Evolutionary conservation across 2,797 vertebrate species (phyloP).

Genomic region (Passerculus sandwichensis): DNA sequence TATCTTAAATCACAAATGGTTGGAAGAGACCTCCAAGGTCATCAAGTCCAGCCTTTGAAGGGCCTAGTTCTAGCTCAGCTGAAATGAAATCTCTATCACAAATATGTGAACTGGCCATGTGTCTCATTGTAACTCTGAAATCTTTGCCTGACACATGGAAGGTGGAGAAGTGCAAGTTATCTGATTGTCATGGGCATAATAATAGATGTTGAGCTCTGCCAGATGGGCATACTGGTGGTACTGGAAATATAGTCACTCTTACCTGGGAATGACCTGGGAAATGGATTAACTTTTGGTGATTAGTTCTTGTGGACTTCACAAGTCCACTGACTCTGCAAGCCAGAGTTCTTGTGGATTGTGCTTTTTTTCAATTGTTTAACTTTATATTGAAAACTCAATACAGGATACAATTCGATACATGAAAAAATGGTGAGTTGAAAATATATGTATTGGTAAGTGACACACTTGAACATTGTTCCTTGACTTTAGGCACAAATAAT

Average conservation of each 20-base stretch:
- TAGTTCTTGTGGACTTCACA: neutral
- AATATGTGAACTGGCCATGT: accelerated
- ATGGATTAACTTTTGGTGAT: neutral
- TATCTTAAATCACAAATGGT: too few species aligned
- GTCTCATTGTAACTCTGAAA: neutral
- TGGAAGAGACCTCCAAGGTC: neutral
- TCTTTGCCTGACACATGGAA: neutral
- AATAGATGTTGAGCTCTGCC: neutral
- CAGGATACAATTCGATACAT: neutral
- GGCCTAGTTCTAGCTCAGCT: neutral
- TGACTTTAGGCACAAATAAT: neutral
- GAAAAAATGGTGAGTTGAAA: neutral
- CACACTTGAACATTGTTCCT: neutral
- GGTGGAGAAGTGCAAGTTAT: neutral
- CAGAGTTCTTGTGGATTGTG: neutral
- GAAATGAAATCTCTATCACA: neutral
- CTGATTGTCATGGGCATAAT: neutral
- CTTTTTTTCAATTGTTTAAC: neutral
- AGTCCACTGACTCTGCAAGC: neutral
- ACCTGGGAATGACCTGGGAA: neutral
- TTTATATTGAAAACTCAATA: neutral
- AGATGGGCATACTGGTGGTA: neutral
- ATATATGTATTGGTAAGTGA: neutral
- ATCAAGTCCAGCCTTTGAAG: neutral
- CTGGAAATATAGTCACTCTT: neutral